Conservation (phyloP, 2,113 vertebrate genomes). For the Sturnus vulgaris region DNA sequence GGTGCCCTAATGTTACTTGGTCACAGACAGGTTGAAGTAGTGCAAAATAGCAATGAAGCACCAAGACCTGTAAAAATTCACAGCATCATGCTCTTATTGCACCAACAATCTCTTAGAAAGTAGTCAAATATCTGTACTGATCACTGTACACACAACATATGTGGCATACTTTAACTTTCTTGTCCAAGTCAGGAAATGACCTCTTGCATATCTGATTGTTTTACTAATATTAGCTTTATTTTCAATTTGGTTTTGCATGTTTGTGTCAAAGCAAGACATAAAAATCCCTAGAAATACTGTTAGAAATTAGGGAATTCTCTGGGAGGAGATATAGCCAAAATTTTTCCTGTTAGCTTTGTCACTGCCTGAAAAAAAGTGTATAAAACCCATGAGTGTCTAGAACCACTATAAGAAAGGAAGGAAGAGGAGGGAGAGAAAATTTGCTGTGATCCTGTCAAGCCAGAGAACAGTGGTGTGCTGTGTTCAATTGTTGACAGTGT, state of each 20-base stretch:
- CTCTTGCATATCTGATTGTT: neutral
- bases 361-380: neutral
- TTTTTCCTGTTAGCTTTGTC: neutral
- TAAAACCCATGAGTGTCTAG: fast-evolving
- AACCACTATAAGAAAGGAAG: neutral
- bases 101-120: neutral
- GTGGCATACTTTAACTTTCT: neutral
- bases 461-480: neutral
- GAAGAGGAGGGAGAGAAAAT: neutral
- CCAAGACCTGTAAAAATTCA: neutral
- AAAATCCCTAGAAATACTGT: neutral
- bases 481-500: neutral
- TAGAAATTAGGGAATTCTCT: neutral
- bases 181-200: neutral
- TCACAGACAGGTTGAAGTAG: neutral
- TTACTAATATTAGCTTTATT: neutral
- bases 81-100: neutral
- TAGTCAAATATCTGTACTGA: neutral
- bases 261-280: neutral
- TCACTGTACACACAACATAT: fast-evolving
- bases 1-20: neutral
- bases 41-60: neutral
- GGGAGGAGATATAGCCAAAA: neutral
- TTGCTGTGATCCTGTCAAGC: neutral
- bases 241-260: neutral